Evolutionary conservation across 2,888 invertebrate species (phyloP), one percentile per base, ranked within the genome.

Genomic region (Odontocolon sp.): DNA sequence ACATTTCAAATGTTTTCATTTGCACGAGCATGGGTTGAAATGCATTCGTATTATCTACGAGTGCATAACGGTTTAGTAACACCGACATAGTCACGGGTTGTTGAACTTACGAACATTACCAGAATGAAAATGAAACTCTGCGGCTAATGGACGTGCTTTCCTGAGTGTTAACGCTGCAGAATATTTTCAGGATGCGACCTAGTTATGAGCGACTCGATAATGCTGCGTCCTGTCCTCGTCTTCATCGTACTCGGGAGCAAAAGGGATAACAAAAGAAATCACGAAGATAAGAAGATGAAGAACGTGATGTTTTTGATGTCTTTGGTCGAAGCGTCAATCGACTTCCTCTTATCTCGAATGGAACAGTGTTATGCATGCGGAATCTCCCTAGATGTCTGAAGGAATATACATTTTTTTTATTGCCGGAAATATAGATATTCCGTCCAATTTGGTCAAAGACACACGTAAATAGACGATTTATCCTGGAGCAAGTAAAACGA

Each of bases 101-200:
- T 61, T 31, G 33, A 61, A 45, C 18, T 31, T 45, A 61, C 61
- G 31, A 21, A 31, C 28, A 45, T 61, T 26, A 57, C 23, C 57
- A n/a, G 57, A 38, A 50, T 50, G 6, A 14, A 23, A 11, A 23
- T 28, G 28, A 18, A 31, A 11, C 31, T n/a, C 33, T 36, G 28
- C 21, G 61, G 18, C 45, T n/a, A n/a, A n/a, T n/a, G 9, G 45
- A 45, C 61, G 31, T 61, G 61, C 45, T 61, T n/a, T 45, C 18
- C 31, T 11, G 18, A 6, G 61, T n/a, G n/a, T n/a, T n/a, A n/a
- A 21, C 21, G 31, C 6, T 28, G 21, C 38, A 28, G 31, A 28
- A 28, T 45, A 42, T 31, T 61, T 45, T 45, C 31, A 42, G 61
- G 31, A 61, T 61, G 31, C 42, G 45, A 61, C 61, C 61, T 61